phyloP scores from a whole-genome alignment of 2,113 vertebrate genomes.

The Heptranchias perlo region DNA sequence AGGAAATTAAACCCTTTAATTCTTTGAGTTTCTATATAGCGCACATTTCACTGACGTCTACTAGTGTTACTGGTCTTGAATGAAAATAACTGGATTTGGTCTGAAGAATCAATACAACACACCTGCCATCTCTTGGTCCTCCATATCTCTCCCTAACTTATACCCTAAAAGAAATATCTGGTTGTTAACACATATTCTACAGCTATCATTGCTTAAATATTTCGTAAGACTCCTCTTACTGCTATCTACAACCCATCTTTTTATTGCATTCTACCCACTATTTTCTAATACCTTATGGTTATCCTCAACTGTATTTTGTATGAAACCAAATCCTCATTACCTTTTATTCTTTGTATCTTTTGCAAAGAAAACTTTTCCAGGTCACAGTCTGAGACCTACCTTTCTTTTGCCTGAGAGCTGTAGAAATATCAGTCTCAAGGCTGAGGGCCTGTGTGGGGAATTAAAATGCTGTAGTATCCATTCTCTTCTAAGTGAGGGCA shows the following conservation, averaged over 20 bases:
- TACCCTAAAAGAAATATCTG: not conserved
- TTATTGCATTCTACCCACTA: not conserved
- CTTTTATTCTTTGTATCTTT: not conserved
- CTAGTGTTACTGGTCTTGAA: not conserved
- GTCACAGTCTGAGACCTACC: not conserved
- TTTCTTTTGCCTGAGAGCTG: not conserved
- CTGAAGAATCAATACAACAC: not conserved
- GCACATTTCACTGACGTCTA: not conserved
- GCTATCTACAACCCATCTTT: not conserved
- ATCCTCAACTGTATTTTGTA: not conserved
- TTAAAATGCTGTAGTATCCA: not conserved
- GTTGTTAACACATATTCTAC: not conserved
- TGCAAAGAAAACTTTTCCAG: not conserved
- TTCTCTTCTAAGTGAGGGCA: not conserved
- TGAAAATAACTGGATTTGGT: not conserved
- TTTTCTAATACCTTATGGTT: no score
- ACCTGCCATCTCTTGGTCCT: not conserved
- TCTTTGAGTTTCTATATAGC: not conserved
- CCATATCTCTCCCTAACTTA: not conserved
- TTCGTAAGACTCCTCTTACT: not conserved
- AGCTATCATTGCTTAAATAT: not conserved
- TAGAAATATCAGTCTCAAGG: not conserved
- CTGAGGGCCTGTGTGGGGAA: not conserved
- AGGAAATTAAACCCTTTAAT: not conserved
- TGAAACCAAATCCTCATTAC: not conserved